These are phyloP conservation scores for Pycnonotus jocosus DNA, from an alignment of 2,113 vertebrate species.

Conservation along the genomic window DNA sequence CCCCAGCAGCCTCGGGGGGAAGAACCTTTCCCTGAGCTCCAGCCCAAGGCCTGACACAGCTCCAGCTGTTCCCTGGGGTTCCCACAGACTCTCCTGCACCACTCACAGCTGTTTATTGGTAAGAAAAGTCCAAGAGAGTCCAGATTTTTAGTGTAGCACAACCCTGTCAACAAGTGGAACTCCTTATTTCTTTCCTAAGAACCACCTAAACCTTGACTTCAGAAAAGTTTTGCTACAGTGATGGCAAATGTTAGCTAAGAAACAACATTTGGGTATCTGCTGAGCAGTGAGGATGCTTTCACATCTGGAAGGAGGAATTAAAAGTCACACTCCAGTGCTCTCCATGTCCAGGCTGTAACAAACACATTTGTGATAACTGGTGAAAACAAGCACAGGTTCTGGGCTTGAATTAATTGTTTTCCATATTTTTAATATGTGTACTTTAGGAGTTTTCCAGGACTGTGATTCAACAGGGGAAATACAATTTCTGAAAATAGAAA, in stretches of 20 bases:
- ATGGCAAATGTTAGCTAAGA: not conserved
- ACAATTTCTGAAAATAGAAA: not conserved
- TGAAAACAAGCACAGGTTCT: not conserved
- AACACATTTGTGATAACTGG: rapidly evolving
- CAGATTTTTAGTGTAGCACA: not conserved
- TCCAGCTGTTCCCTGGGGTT: not conserved
- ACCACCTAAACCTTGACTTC: not conserved
- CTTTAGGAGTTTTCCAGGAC: not conserved
- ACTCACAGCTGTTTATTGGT: not conserved
- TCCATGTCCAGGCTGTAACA: not conserved
- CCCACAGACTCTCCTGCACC: not conserved
- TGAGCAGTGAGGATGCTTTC: not conserved
- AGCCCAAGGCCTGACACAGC: not conserved
- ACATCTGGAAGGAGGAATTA: not conserved
- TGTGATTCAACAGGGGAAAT: not conserved
- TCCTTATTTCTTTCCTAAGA: not conserved
- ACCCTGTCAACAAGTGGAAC: not conserved
- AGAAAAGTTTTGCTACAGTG: not conserved
- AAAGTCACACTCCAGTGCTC: not conserved
- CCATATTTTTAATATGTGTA: not conserved
- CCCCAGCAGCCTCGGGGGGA: not conserved
- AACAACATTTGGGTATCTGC: not conserved
- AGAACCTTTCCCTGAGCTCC: not conserved
- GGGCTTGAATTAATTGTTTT: not conserved
- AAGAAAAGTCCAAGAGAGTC: not conserved